Base-by-base conservation (phyloP, 2,888 invertebrate species). In the Mesorhabditis sp. region DNA sequence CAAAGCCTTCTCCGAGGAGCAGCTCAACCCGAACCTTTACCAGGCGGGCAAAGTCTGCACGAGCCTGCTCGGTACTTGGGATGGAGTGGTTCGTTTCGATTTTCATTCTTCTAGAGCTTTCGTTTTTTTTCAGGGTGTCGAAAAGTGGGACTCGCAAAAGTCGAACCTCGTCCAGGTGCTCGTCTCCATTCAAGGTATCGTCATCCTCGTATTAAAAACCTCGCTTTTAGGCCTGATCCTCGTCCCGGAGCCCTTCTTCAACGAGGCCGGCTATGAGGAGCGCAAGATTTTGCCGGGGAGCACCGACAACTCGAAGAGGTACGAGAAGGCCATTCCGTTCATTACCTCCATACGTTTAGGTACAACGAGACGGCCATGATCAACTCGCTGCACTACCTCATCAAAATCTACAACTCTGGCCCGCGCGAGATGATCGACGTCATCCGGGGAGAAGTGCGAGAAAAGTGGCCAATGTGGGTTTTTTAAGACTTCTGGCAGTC, bases 11-110 rank as follows among this genome's bases (percentile, higher is more conserved):
- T 62, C 67, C 5, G 43, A 62, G 44, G 66, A 69, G 58, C 71
- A 71, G 41, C 71, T 73, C n/a, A 73, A 73, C 66, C 73, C 73
- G 4, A 73, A 73, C 44, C 71, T 73, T 45, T 73, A 73, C 66
- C 67, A 58, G 58, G 66, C 45, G 7, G 73, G 73, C 41, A 71
- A 69, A 43, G 71, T 73, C 62, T 73, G 73, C 63, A 45, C 67
- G 43, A 67, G 67, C 13, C 71, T 73, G 65, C 69, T 73, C 15
- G 73, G 73, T 7, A 73, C 73, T 7, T 73, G 73, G 73, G 61
- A 64, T 41, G 73, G 73, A 43, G 63, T 50, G 41, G 68, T 67
- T 43, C 65, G 65, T 58, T n/a, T 28, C 28, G 28, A 28, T 28
- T 28, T 28, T 28, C 28, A 28, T 28, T 28, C 28, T 28, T 28